Evolutionary conservation across 2,113 vertebrate genomes (phyloP).

Genomic region (Pseudois nayaur): DNA sequence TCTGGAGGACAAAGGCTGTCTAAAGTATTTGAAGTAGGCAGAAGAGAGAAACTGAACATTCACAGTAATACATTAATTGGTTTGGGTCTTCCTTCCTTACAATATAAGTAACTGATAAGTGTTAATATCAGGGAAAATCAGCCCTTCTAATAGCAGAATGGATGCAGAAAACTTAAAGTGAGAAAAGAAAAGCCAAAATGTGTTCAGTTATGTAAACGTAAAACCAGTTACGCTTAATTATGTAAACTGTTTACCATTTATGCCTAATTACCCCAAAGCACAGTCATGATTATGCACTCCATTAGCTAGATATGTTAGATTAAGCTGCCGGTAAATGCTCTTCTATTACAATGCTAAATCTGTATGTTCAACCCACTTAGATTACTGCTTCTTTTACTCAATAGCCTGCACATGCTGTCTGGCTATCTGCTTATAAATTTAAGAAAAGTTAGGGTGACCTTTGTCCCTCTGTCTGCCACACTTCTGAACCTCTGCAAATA

Average conservation of each 20-base stretch:
- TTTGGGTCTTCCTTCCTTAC: not conserved
- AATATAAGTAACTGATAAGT: not conserved
- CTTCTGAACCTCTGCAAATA: not conserved
- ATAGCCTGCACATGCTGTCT: not conserved
- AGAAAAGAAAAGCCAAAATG: slow-evolving; percentile 39
- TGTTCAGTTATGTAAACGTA: slow-evolving; percentile 7
- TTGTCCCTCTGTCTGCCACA: not conserved
- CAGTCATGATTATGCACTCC: not conserved
- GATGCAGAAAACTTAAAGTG: not conserved
- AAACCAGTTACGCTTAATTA: not conserved
- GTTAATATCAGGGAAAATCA: not conserved
- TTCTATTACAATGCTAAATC: not conserved
- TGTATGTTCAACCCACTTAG: not conserved
- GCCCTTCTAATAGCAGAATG: not conserved
- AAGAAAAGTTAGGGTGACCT: not conserved
- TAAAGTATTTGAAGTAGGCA: not conserved
- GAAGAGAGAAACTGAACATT: not conserved
- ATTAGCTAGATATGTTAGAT: not conserved
- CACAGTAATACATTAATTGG: not conserved
- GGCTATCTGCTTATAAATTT: not conserved
- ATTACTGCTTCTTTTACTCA: not conserved
- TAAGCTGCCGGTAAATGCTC: not conserved
- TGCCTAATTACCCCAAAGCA: slow-evolving; percentile 12
- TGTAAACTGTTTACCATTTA: not conserved
- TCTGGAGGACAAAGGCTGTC: not conserved